Percentiles rank a stretch among this genome's conserved stretches.
Conservation (phyloP, 2,797 vertebrate genomes). For the Morelia viridis region DNA sequence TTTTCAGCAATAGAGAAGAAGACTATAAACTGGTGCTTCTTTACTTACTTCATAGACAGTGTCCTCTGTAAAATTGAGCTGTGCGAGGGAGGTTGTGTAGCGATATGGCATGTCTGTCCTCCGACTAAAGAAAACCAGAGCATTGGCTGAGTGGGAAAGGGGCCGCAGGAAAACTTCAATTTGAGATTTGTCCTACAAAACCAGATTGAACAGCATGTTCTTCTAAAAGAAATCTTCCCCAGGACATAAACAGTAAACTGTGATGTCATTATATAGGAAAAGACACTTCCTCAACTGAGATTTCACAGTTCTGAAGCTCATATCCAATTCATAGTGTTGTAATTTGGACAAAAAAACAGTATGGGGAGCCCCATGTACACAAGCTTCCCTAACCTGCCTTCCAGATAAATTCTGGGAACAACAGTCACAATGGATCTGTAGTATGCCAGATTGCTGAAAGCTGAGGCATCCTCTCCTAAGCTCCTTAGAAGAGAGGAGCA, state of each 20-base stretch:
- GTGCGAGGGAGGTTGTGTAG: conserved; percentile 81
- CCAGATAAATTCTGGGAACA: neutral
- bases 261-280: neutral
- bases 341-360: neutral
- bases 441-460: neutral
- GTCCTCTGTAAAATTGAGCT: conserved; percentile 76
- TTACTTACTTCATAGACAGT: conserved; percentile 69
- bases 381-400: neutral
- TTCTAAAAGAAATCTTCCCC: neutral
- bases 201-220: neutral
- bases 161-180: conserved; percentile 87
- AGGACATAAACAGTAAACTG: neutral
- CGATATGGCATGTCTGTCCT: conserved; percentile 85
- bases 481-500: neutral
- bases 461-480: neutral
- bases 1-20: neutral
- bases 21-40: no score
- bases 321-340: neutral
- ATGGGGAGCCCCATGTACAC: neutral
- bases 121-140: conserved; percentile 90
- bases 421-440: neutral
- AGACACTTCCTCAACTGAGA: neutral
- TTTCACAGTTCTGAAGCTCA: neutral
- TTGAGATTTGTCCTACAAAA: conserved; percentile 76
- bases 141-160: conserved; percentile 72